These are phyloP conservation scores for Antheraea mylitta DNA, from an alignment of 1,140 invertebrate species.

Conservation along the genomic window DNA sequence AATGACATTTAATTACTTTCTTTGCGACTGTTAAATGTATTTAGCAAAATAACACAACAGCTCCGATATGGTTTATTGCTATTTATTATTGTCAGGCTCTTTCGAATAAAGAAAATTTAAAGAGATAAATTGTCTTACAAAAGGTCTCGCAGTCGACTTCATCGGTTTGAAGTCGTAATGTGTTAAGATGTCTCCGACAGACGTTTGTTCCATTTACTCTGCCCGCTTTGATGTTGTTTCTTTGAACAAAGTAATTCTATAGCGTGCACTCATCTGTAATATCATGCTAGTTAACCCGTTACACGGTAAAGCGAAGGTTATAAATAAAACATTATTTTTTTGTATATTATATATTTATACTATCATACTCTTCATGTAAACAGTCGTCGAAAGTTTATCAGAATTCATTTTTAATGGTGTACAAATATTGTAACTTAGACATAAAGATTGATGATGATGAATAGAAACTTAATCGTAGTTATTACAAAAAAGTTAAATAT, in stretches of 20 bases:
- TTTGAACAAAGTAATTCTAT: slow-evolving; percentile 17
- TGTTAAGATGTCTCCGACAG: slow-evolving; percentile 28
- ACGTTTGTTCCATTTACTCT: slow-evolving; percentile 28
- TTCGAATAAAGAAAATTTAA: slow-evolving; percentile 13
- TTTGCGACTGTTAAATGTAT: neutral
- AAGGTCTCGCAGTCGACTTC: slow-evolving; percentile 16
- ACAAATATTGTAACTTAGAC: no score
- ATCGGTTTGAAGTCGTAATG: slow-evolving; percentile 22
- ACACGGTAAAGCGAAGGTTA: neutral
- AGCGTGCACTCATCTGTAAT: slow-evolving; percentile 4
- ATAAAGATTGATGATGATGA: no score
- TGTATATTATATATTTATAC: neutral
- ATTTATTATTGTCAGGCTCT: slow-evolving; percentile 30
- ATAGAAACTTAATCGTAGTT: no score
- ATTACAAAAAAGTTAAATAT: no score
- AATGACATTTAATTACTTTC: no score
- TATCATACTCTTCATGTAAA: no score
- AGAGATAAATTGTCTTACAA: slow-evolving; percentile 22
- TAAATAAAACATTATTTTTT: neutral
- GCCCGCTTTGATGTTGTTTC: slow-evolving; percentile 24
- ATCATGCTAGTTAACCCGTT: neutral
- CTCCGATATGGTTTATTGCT: slow-evolving; percentile 16
- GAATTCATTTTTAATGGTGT: no score
- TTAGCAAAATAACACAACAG: neutral
- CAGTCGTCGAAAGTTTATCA: no score